Evolutionary conservation across 2,888 invertebrate genomes (phyloP), one percentile per base, ranked within the genome.

Genomic region (Eupithecia exiguata): DNA sequence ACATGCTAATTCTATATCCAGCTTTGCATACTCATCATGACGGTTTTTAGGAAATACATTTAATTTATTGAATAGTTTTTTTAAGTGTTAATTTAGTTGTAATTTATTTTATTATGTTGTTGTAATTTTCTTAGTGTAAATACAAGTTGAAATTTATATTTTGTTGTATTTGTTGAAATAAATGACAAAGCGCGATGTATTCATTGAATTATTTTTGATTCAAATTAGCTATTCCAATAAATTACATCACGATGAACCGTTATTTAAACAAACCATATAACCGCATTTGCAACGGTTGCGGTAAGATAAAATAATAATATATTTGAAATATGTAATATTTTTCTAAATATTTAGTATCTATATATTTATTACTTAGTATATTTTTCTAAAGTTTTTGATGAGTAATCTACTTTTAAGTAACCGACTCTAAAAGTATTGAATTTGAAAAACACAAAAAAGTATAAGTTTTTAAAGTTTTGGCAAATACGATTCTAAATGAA

Each of bases 1-100:
- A 76, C 75, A 77, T 76, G 68, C 68, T 72, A 69, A 77, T 66
- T 66, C 38, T n/a, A 21, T n/a, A 18, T 66, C 62, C 30, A 62
- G 66, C n/a, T 69, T 61, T 69, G 40, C 61, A 61, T 69, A 40
- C 16, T 30, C 25, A 61, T 43, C 38, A 61, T 30, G 58, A 38
- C 58, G 5, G 35, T 62, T 62, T 62, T 35, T 62, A 14, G 30
- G 35, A 62, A 18, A 35, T 18, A 62, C 18, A 9, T 58, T 58
- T 58, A 58, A 21, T 25, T 58, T 25, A 58, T 58, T 25, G 4
- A 25, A n/a, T n/a, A n/a, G n/a, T n/a, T n/a, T n/a, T n/a, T n/a
- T n/a, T n/a, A n/a, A n/a, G n/a, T n/a, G n/a, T n/a, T n/a, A n/a
- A n/a, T n/a, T n/a, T n/a, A n/a, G n/a, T n/a, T n/a, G n/a, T n/a